Conservation (phyloP, 1,140 invertebrate genomes). For the Pygmarrhopalites habei region DNA sequence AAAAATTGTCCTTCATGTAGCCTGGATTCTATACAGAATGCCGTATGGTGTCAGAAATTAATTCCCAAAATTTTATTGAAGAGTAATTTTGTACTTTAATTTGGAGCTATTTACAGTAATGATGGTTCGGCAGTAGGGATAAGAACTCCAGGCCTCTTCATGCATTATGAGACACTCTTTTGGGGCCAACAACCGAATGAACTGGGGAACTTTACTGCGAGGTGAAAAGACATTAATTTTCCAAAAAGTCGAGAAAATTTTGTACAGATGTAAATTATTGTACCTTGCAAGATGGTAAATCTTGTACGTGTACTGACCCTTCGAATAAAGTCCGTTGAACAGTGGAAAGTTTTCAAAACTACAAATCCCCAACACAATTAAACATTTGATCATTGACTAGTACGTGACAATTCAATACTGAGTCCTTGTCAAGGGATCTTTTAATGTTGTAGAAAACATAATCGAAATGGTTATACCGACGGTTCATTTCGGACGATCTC, state of each 20-base stretch:
- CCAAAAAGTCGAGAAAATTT: too few relatives aligned
- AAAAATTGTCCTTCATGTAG: conserved; percentile 99
- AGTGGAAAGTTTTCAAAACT: conserved; percentile 80
- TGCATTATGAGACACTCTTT: conserved; percentile 95
- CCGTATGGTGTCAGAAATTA: too few relatives aligned
- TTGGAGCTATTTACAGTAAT: conserved; percentile 67
- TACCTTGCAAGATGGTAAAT: conserved; percentile 95
- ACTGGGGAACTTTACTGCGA: conserved; percentile 72
- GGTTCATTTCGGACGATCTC: conserved; percentile 96
- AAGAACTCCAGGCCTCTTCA: conserved; percentile 99
- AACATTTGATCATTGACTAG: too few relatives aligned
- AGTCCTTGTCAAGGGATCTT: too few relatives aligned
- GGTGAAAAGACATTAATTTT: too few relatives aligned
- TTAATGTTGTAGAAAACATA: too few relatives aligned
- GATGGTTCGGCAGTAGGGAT: conserved; percentile 97
- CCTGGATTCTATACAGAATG: conserved; percentile 75
- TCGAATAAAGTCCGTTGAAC: conserved; percentile 79
- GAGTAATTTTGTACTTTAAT: neutral
- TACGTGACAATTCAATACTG: too few relatives aligned
- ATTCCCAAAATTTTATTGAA: too few relatives aligned
- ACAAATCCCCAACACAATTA: too few relatives aligned
- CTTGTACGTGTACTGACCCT: conserved; percentile 99
- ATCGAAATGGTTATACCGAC: too few relatives aligned
- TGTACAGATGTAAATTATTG: conserved; percentile 24
- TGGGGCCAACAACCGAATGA: conserved; percentile 86